Percentiles rank a stretch among this genome's conserved stretches.
Conservation (phyloP, 2,888 invertebrate species). For the Mythimna ferrago region DNA sequence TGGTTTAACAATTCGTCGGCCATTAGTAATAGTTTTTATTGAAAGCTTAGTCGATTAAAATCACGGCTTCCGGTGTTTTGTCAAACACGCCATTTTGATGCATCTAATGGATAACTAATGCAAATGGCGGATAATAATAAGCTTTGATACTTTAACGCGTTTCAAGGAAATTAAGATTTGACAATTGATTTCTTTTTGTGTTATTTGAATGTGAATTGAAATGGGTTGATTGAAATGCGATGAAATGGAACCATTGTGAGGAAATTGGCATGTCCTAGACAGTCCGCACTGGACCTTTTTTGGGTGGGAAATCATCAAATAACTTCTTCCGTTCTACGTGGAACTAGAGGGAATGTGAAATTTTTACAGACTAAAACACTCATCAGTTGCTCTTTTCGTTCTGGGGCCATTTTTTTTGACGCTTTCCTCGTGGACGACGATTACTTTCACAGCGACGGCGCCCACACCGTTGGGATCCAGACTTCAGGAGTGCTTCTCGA, state of each 20-base stretch:
- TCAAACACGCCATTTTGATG: constrained; percentile 63
- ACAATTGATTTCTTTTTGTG: constrained; percentile 43
- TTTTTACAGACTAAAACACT: no score
- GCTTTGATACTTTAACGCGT: constrained; percentile 39
- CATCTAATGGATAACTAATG: constrained; percentile 63
- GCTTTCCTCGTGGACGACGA: no score
- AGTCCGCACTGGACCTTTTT: no score
- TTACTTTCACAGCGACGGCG: no score
- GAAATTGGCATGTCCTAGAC: neutral
- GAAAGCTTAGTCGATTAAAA: constrained; percentile 65
- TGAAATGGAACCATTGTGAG: neutral
- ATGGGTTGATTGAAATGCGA: neutral
- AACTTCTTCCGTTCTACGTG: no score
- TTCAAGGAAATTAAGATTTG: constrained; percentile 58
- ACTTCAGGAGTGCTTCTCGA: no score
- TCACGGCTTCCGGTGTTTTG: constrained; percentile 66
- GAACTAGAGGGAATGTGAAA: no score
- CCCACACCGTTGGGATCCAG: no score
- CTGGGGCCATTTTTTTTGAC: no score
- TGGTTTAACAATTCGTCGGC: constrained; percentile 28
- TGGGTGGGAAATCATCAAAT: no score
- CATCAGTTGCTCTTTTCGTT: no score
- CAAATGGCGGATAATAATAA: constrained; percentile 63
- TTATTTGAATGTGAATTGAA: constrained; percentile 27
- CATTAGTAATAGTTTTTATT: constrained; percentile 60